A percentile compares a stretch with the other conserved stretches of the same genome.
Evolutionary conservation across 2,888 invertebrate genomes (phyloP).

Genomic region (Drosophila nigricruria): DNA sequence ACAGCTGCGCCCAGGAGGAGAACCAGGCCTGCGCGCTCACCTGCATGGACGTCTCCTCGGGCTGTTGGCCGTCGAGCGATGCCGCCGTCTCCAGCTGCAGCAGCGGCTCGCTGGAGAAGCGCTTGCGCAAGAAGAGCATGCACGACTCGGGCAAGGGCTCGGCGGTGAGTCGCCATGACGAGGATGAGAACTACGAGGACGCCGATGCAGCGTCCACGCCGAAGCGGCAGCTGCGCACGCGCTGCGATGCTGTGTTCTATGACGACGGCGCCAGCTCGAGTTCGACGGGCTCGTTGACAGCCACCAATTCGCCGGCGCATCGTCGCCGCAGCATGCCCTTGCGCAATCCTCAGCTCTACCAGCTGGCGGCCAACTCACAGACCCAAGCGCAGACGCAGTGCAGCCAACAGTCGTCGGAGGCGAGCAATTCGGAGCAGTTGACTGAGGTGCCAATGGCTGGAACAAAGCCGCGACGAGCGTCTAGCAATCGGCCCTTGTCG

Average conservation of each 20-base stretch:
- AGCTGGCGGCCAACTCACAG: conserved; percentile 72
- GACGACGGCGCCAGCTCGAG: conserved; percentile 81
- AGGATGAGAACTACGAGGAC: conserved; percentile 82
- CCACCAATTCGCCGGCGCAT: conserved; percentile 83
- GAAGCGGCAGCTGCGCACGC: conserved; percentile 57
- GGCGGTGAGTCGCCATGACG: conserved; percentile 85
- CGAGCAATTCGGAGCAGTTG: conserved; percentile 83
- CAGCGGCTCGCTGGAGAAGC: conserved; percentile 84
- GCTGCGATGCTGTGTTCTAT: conserved; percentile 73
- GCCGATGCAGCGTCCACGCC: conserved; percentile 50
- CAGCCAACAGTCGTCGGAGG: conserved; percentile 83
- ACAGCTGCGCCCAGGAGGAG: conserved; percentile 88
- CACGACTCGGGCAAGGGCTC: conserved; percentile 85
- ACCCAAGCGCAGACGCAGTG: conserved; percentile 63
- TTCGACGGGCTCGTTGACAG: conserved; percentile 80
- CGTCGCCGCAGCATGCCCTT: conserved; percentile 83
- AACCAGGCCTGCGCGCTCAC: conserved; percentile 85
- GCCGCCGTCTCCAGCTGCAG: conserved; percentile 83
- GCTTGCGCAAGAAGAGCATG: conserved; percentile 85
- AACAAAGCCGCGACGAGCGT: conserved; percentile 37
- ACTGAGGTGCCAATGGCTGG: conserved; percentile 74
- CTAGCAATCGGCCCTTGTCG: conserved; percentile 64
- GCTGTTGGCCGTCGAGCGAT: conserved; percentile 89
- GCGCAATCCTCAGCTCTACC: conserved; percentile 84
- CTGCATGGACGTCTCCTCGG: conserved; percentile 92